Conservation (phyloP, 2,888 invertebrate species). For the Trissoscelio sp. region DNA sequence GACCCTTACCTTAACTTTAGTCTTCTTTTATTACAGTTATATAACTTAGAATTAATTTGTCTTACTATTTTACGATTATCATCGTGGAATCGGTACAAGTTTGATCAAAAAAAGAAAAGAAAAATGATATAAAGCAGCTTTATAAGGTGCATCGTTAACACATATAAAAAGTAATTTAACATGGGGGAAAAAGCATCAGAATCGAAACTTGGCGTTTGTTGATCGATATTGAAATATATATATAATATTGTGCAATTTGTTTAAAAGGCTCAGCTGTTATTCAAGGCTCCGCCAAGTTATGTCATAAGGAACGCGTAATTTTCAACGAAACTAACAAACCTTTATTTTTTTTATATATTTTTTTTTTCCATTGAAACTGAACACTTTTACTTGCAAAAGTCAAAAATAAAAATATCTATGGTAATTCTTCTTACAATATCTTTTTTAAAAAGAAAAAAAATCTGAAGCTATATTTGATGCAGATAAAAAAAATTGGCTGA, state of each 20-base stretch:
- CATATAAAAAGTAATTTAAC: neutral
- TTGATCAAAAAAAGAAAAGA: too few species aligned
- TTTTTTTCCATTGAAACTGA: too few species aligned
- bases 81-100: too few species aligned
- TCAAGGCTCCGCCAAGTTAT: conserved; percentile 21
- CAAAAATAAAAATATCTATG: neutral
- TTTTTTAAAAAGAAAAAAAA: neutral
- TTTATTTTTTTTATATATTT: neutral
- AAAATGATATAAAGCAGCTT: neutral
- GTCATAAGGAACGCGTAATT: conserved; percentile 14
- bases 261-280: conserved; percentile 25
- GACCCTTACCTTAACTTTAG: conserved; percentile 3
- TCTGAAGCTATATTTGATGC: too few species aligned
- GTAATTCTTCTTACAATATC: neutral
- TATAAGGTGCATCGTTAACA: neutral
- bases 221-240: neutral
- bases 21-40: neutral
- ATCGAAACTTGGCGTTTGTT: neutral
- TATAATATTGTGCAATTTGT: conserved; percentile 20
- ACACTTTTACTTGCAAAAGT: neutral
- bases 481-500: conserved; percentile 9
- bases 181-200: neutral
- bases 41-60: neutral
- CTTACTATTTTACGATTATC: neutral
- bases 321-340: neutral